Conservation (phyloP, 92 coral and sea anemone species). For the Virgularia gustaviana region DNA sequence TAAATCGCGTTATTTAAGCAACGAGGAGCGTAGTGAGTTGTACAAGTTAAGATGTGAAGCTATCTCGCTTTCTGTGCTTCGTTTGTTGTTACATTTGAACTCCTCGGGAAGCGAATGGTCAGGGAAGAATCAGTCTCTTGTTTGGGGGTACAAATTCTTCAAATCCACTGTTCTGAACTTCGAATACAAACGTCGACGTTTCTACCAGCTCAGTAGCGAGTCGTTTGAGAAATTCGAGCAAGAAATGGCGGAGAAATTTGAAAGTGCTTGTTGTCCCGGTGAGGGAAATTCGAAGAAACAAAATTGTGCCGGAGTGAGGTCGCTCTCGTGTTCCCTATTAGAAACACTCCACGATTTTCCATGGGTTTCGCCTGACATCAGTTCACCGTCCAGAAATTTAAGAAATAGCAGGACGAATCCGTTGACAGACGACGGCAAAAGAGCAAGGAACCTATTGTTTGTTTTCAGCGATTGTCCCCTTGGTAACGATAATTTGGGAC, state of each 20-base stretch:
- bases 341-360: slow-evolving; percentile 84
- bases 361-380: slow-evolving; percentile 77
- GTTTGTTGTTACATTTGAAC: slow-evolving; percentile 65
- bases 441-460: slow-evolving; percentile 65
- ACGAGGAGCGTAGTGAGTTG: background rate
- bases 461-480: slow-evolving; percentile 68
- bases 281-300: slow-evolving; percentile 25
- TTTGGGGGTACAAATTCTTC: slow-evolving; percentile 90
- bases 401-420: slow-evolving; percentile 18
- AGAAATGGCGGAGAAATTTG: slow-evolving; percentile 50
- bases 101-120: background rate
- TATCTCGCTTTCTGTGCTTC: slow-evolving; percentile 70
- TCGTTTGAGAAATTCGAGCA: slow-evolving; percentile 80
- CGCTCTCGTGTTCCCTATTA: slow-evolving; percentile 73
- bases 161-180: slow-evolving; percentile 68
- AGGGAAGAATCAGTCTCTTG: background rate
- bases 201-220: slow-evolving; percentile 62
- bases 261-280: slow-evolving; percentile 46
- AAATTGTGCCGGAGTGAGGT: slow-evolving; percentile 56
- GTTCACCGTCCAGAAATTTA: slow-evolving; percentile 64
- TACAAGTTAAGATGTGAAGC: slow-evolving; percentile 18
- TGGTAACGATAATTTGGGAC: slow-evolving; percentile 47
- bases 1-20: background rate
- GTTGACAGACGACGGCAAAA: slow-evolving; percentile 23
- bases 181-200: slow-evolving; percentile 72